Percentiles rank a stretch among this genome's conserved stretches.
phyloP scores from a whole-genome alignment of 2,113 vertebrate species.

The Butorides virescens region DNA sequence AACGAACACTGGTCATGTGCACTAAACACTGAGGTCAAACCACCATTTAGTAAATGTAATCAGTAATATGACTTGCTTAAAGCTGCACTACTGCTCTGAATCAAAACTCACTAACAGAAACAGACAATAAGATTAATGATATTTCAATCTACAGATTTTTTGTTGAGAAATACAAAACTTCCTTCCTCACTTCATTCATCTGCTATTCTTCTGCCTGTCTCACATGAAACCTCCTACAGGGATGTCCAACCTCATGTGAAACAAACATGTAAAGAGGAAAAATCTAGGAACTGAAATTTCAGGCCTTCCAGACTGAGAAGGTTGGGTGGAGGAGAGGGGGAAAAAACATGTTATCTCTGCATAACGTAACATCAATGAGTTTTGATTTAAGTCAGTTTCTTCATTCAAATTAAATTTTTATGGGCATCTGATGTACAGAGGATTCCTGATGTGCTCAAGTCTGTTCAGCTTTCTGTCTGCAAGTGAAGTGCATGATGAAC shows the following conservation, averaged over 20 bases:
- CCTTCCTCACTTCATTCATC: not conserved
- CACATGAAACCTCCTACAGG: not conserved
- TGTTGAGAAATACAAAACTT: not conserved
- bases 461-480: constrained; percentile 24
- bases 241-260: not conserved
- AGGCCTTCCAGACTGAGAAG: not conserved
- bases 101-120: not conserved
- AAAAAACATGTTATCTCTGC: not conserved
- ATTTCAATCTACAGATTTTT: not conserved
- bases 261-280: not conserved
- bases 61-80: not conserved
- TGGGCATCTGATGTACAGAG: not conserved
- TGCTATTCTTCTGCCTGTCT: not conserved
- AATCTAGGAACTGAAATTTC: not conserved
- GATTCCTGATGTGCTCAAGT: not conserved
- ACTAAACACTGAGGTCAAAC: not conserved
- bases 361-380: not conserved
- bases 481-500: constrained; percentile 35
- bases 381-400: not conserved
- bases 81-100: not conserved
- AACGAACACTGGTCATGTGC: not conserved
- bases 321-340: not conserved
- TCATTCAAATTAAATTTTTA: constrained; percentile 4
- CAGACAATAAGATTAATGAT: rapidly evolving
- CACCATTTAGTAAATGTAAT: not conserved